Base-by-base conservation (phyloP, 1,140 invertebrate species). In the Megalopta genalis region DNA sequence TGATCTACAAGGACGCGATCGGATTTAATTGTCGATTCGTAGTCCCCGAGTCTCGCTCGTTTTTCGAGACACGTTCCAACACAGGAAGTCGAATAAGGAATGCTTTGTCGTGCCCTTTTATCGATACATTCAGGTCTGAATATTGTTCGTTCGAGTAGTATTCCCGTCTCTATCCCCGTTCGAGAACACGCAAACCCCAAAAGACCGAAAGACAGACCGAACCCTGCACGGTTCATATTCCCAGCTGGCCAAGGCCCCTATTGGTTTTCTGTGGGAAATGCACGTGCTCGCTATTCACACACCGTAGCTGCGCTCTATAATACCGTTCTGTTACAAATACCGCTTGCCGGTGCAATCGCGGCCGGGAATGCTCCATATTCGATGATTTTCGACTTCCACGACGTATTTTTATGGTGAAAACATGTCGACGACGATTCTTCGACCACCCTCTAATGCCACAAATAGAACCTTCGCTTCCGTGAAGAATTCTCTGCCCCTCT, bases 261-360 rank as follows among this genome's bases (percentile, higher is more conserved):
- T 90, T 88, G 88, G 88, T 88, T 89, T 90, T 90, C 90, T 91
- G 91, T 92, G 91, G 91, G 91, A 92, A 92, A 92, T 91, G 85
- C 91, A 92, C 90, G 91, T 91, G 91, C 86, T 90, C 87, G 77
- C 87, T 91, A 92, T 92, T 92, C 91, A 92, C 91, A 92, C 91
- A 92, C 86, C 81, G 85, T 75, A n/a, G 63, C 77, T 52, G 14
- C 16, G 86, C 82, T 84, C 49, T 82, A 85, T 85, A 84, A 85
- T 81, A 77, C 64, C 83, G 63, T 79, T 70, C 73, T 77, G 84
- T 79, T 84, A 77, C 74, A 78, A 85, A 85, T 79, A 77, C 79
- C 66, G 77, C 27, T 68, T 52, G 75, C 52, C 75, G 68, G 76
- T 52, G 77, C 65, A 64, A 76, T 66, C 70, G 66, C 73, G 72